Evolutionary conservation across 1,140 invertebrate genomes (phyloP).

Genomic region (Trachymyrmex cornetzi): DNA sequence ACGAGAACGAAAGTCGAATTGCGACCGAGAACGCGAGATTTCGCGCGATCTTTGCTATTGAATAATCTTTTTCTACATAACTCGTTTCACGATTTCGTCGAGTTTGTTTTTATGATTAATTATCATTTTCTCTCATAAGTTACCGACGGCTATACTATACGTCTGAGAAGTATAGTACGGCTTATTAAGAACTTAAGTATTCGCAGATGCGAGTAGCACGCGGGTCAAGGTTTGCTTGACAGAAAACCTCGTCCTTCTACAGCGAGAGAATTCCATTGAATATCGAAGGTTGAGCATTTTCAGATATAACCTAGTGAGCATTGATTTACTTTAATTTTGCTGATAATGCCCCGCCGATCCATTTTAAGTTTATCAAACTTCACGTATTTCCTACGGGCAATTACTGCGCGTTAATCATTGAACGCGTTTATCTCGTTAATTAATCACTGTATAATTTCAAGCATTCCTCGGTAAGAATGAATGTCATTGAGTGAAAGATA

Average conservation of each 20-base stretch:
- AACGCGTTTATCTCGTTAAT: not conserved
- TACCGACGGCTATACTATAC: not conserved
- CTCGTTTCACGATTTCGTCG: not conserved
- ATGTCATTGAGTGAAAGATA: constrained; percentile 24
- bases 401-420: constrained; percentile 3
- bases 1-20: constrained; percentile 35
- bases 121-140: not conserved
- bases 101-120: not conserved
- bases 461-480: constrained; percentile 6
- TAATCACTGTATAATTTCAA: constrained; percentile 14
- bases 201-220: constrained; percentile 32
- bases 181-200: constrained; percentile 49
- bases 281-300: constrained; percentile 69
- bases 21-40: constrained; percentile 6
- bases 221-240: constrained; percentile 67
- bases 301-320: constrained; percentile 64
- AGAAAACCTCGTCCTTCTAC: constrained; percentile 66
- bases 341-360: not conserved
- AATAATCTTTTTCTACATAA: not conserved
- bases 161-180: not conserved
- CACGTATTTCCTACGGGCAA: not conserved
- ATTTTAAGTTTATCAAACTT: not conserved
- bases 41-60: not conserved
- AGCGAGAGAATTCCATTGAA: constrained; percentile 67
- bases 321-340: constrained; percentile 52